A percentile compares a stretch with the other conserved stretches of the same genome.
These are phyloP conservation scores for Vidua macroura DNA, from an alignment of 2,113 vertebrate species.

Conservation along the genomic window DNA sequence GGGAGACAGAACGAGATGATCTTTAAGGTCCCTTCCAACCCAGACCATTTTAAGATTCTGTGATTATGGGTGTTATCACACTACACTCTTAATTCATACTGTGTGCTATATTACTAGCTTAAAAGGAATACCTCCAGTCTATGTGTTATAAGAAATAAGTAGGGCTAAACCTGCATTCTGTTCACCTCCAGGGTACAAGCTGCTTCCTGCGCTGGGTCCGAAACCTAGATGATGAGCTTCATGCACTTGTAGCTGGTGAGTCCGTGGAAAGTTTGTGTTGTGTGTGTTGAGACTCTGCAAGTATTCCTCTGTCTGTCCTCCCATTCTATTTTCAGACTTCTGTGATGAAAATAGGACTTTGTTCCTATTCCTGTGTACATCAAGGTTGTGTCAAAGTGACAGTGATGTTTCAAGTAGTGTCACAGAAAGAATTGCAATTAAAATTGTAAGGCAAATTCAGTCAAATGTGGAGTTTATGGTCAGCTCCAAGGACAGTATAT, in stretches of 20 bases:
- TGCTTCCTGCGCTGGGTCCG: constrained; percentile 95
- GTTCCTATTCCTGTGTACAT: neutral
- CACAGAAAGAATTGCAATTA: neutral
- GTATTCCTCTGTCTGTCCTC: neutral
- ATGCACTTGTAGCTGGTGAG: constrained; percentile 93
- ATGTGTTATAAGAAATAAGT: neutral
- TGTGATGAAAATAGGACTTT: neutral
- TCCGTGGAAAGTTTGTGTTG: neutral
- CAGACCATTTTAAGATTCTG: neutral
- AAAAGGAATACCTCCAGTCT: neutral
- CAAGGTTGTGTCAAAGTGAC: neutral
- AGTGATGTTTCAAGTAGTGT: neutral
- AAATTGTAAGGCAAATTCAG: neutral
- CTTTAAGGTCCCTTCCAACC: neutral
- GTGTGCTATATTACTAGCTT: neutral
- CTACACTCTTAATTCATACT: neutral
- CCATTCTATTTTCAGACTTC: neutral
- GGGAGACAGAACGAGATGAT: accelerated
- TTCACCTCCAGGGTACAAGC: constrained; percentile 84
- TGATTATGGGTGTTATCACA: neutral
- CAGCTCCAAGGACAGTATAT: neutral
- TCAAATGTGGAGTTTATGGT: neutral
- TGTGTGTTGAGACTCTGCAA: neutral
- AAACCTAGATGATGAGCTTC: constrained; percentile 95
- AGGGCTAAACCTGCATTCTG: constrained; percentile 4